Percentiles rank a stretch among this genome's conserved stretches.
Conservation (phyloP, 2,113 vertebrate genomes). For the Bungarus multicinctus region DNA sequence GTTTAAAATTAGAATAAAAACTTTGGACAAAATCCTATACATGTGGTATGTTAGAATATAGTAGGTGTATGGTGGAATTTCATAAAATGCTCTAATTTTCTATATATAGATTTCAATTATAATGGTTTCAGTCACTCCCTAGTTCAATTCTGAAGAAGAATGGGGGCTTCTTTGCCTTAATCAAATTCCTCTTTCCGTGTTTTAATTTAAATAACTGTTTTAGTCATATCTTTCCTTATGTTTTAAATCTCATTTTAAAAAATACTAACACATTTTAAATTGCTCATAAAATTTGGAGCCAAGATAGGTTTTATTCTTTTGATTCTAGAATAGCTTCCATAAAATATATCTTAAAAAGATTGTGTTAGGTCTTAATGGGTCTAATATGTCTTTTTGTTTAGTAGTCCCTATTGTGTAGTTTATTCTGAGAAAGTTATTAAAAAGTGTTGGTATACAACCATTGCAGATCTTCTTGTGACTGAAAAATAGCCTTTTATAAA, state of each 20-base stretch:
- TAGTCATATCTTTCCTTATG: background rate
- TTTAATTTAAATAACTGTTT: background rate
- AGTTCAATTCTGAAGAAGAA: background rate
- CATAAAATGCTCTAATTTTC: background rate
- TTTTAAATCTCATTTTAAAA: constrained; percentile 32
- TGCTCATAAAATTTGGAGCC: constrained; percentile 13
- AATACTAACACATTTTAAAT: constrained; percentile 18
- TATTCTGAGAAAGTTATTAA: constrained; percentile 53
- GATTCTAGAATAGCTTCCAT: constrained; percentile 43
- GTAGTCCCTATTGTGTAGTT: constrained; percentile 46
- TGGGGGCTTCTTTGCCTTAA: background rate
- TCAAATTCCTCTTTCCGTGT: constrained; percentile 20
- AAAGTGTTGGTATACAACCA: constrained; percentile 20
- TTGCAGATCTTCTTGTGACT: constrained; percentile 61
- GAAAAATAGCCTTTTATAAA: constrained; percentile 65
- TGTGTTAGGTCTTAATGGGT: constrained; percentile 50
- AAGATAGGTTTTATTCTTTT: constrained; percentile 36
- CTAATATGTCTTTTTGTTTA: constrained; percentile 47
- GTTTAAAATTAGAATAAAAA: background rate
- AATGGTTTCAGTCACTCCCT: background rate
- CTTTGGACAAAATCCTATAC: background rate
- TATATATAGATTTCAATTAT: background rate
- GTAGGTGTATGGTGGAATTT: background rate
- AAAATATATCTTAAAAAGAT: constrained; percentile 40
- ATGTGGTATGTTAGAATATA: background rate